phyloP scores from a whole-genome alignment of 2,797 vertebrate species.

The Nannoperca obscura region DNA sequence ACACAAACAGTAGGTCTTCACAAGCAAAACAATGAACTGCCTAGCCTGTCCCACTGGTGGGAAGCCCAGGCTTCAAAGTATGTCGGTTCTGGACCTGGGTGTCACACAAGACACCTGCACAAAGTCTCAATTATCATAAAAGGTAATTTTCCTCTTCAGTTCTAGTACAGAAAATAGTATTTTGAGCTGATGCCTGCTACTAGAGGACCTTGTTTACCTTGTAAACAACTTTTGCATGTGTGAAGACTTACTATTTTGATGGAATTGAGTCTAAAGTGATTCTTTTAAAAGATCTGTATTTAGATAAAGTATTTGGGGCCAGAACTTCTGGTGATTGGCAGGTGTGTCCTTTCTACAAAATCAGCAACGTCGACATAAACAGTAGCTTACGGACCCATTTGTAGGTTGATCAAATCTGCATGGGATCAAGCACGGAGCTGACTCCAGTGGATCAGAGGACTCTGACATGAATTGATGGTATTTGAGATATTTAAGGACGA shows the following conservation, averaged over 20 bases:
- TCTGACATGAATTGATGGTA: slow-evolving; percentile 57
- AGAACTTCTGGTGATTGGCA: slow-evolving; percentile 7
- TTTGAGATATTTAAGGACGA: slow-evolving; percentile 68
- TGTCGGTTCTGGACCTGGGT: neutral
- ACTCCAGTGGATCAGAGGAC: slow-evolving; percentile 32
- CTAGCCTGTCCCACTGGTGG: neutral
- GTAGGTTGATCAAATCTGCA: slow-evolving; percentile 26
- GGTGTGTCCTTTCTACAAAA: slow-evolving; percentile 15
- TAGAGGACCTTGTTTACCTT: neutral
- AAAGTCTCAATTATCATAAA: neutral
- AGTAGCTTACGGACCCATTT: slow-evolving; percentile 12
- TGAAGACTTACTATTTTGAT: neutral
- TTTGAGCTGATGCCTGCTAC: neutral
- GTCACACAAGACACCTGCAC: neutral
- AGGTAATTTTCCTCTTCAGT: neutral
- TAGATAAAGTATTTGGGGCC: neutral
- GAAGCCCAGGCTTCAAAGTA: slow-evolving; percentile 29
- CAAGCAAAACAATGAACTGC: neutral
- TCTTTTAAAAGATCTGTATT: neutral
- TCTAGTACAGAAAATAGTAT: neutral
- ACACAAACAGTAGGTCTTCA: slow-evolving; percentile 3
- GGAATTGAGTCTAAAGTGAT: neutral
- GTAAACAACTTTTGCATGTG: neutral
- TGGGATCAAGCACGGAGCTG: slow-evolving; percentile 6
- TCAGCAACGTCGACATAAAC: slow-evolving; percentile 26